Conservation (phyloP, 2,797 vertebrate genomes). For the Falco peregrinus region DNA sequence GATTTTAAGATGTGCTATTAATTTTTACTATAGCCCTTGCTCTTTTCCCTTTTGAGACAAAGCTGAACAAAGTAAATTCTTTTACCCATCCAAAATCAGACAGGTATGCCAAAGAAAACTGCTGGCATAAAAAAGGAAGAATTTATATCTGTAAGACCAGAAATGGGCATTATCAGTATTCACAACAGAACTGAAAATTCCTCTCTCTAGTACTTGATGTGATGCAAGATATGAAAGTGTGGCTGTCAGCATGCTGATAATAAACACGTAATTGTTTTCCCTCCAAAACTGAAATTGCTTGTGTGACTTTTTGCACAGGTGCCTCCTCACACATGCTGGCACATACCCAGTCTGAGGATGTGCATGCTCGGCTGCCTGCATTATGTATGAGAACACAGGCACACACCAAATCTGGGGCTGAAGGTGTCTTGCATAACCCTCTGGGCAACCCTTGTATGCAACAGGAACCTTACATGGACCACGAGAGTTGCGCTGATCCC, state of each 20-base stretch:
- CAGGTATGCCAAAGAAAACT: not conserved
- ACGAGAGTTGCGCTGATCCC: rapidly evolving
- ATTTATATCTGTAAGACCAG: not conserved
- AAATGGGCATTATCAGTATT: not conserved
- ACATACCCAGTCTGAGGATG: rapidly evolving
- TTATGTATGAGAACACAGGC: rapidly evolving
- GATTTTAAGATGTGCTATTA: conserved; percentile 57
- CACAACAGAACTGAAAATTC: not conserved
- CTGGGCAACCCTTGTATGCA: rapidly evolving
- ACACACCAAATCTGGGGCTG: rapidly evolving
- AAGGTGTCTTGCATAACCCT: not conserved
- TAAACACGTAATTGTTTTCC: rapidly evolving
- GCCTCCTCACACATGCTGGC: not conserved
- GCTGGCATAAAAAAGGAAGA: not conserved
- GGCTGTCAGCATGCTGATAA: not conserved
- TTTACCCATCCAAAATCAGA: not conserved
- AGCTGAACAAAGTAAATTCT: not conserved
- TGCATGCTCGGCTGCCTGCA: not conserved
- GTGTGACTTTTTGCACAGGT: not conserved
- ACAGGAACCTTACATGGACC: rapidly evolving
- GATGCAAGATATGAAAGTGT: rapidly evolving
- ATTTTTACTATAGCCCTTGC: conserved; percentile 38
- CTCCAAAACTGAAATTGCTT: not conserved
- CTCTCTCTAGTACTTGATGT: rapidly evolving
- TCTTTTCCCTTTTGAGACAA: conserved; percentile 18